phyloP scores from a whole-genome alignment of 2,888 invertebrate genomes.

The Agrochola lychnidis region DNA sequence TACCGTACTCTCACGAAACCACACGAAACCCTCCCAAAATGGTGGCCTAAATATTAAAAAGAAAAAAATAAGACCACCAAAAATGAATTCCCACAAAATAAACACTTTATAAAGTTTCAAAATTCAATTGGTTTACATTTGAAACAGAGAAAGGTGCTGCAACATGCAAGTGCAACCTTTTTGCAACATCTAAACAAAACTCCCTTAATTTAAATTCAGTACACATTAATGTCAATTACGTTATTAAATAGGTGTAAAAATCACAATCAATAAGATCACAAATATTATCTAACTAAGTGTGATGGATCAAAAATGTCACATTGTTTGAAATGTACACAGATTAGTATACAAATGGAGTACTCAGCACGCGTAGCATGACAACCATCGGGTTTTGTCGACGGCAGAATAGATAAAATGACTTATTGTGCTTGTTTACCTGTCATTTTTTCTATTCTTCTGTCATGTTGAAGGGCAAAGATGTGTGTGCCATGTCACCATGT shows the following conservation, averaged over 20 bases:
- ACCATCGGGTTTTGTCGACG: no score
- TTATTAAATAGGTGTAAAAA: slow-evolving; percentile 60
- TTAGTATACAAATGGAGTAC: slow-evolving; percentile 34
- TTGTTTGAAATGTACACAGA: background rate
- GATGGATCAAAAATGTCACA: slow-evolving; percentile 25
- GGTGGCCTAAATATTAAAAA: background rate
- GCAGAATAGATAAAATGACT: no score
- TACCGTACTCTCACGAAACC: slow-evolving; percentile 46
- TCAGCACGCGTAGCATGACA: background rate
- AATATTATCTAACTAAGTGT: slow-evolving; percentile 48
- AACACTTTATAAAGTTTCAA: background rate
- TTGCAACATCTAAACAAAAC: slow-evolving; percentile 21
- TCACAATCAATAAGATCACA: slow-evolving; percentile 67
- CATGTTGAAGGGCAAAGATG: background rate
- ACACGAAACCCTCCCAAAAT: slow-evolving; percentile 10
- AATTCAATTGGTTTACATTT: slow-evolving; percentile 5
- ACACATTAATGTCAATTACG: slow-evolving; percentile 38
- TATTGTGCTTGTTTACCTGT: no score
- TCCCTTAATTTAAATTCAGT: slow-evolving; percentile 41
- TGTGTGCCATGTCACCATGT: background rate
- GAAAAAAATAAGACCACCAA: background rate
- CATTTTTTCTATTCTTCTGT: no score
- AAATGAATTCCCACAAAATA: background rate
- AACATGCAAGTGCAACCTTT: slow-evolving; percentile 17
- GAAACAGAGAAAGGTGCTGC: slow-evolving; percentile 25